Evolutionary conservation across 2,797 vertebrate genomes (phyloP).

Genomic region (Helostoma temminkii): DNA sequence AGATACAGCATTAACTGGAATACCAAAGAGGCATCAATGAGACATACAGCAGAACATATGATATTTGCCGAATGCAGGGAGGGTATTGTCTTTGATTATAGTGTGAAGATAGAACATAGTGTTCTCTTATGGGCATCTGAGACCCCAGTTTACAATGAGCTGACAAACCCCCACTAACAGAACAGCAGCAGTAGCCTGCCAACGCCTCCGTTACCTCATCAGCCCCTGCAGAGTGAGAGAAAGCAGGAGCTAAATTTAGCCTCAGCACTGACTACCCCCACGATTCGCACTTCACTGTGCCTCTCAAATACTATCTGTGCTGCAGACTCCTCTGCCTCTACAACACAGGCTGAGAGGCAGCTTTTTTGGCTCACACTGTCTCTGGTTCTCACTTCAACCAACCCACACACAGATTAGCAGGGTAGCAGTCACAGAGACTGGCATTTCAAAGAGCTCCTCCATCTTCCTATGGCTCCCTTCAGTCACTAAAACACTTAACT

Average conservation of each 20-base stretch:
- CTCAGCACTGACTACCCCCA: slow-evolving; percentile 65
- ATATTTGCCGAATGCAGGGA: slow-evolving; percentile 9
- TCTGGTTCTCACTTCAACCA: slow-evolving; percentile 65
- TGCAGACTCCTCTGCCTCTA: slow-evolving; percentile 67
- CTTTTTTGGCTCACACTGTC: slow-evolving; percentile 43
- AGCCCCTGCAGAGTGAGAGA: slow-evolving; percentile 77
- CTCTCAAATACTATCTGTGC: slow-evolving; percentile 64
- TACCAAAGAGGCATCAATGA: neutral
- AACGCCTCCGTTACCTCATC: slow-evolving; percentile 76
- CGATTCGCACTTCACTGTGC: slow-evolving; percentile 63
- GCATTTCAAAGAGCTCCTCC: slow-evolving; percentile 72
- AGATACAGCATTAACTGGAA: slow-evolving; percentile 32
- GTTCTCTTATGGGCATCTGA: slow-evolving; percentile 49
- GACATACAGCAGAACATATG: neutral
- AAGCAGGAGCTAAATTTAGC: slow-evolving; percentile 85
- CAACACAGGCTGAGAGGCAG: slow-evolving; percentile 45
- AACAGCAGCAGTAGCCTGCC: slow-evolving; percentile 61
- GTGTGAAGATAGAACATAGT: slow-evolving; percentile 48
- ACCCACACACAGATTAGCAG: slow-evolving; percentile 78
- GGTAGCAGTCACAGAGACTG: slow-evolving; percentile 70
- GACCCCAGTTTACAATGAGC: slow-evolving; percentile 30
- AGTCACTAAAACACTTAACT: slow-evolving; percentile 69
- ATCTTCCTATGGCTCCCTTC: slow-evolving; percentile 60
- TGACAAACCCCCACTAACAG: slow-evolving; percentile 59
- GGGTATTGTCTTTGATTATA: slow-evolving; percentile 12